phyloP scores from a whole-genome alignment of 2,797 vertebrate genomes.

The Trachurus trachurus region DNA sequence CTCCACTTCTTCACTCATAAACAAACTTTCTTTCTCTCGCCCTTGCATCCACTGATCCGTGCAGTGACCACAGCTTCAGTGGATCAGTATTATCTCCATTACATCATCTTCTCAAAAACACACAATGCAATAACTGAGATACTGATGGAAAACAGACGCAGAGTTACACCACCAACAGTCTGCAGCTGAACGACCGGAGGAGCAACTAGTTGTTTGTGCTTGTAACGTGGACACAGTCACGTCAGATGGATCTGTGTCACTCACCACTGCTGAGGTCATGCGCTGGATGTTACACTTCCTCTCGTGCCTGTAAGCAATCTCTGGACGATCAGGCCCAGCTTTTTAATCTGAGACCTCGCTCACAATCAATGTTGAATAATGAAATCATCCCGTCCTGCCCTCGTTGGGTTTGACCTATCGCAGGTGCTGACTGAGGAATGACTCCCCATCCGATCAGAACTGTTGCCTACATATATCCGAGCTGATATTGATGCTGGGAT shows the following conservation, averaged over 20 bases:
- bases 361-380: not conserved
- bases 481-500: slow-evolving; percentile 19
- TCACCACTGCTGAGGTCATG: not conserved
- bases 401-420: not conserved
- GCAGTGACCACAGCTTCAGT: not conserved
- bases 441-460: not conserved
- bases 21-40: no score
- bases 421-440: slow-evolving; percentile 5
- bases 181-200: not conserved
- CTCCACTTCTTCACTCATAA: not conserved
- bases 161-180: not conserved
- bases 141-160: not conserved
- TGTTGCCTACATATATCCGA: not conserved
- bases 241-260: not conserved
- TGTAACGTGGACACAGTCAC: not conserved
- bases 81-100: not conserved
- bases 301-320: not conserved
- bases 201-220: not conserved
- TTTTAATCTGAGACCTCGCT: not conserved
- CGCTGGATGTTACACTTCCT: not conserved
- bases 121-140: not conserved
- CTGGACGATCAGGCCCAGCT: not conserved
- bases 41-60: not conserved
- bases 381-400: not conserved
- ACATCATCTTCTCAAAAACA: not conserved